Base-by-base conservation (phyloP, 2,888 invertebrate species). In the Gonocerus acuteangulatus region DNA sequence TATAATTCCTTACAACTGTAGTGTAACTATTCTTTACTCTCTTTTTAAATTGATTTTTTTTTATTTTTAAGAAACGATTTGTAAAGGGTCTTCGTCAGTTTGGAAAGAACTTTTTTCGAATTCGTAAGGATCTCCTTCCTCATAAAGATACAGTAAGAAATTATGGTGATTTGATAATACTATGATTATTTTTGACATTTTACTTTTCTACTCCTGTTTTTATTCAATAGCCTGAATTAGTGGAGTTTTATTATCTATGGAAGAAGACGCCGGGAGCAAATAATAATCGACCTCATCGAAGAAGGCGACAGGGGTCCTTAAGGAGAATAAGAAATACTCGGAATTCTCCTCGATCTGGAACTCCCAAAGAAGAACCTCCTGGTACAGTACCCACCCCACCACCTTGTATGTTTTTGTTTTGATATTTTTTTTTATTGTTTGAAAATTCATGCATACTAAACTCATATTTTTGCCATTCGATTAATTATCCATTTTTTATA, bases 171-270 rank as follows among this genome's bases (percentile, higher is more conserved):
- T 21, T 45, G 9, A 27, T 13, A 15, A 39, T 22, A 18, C 23
- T 27, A 32, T 11, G 13, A 16, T 32, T 9, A 9, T 6, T 11
- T 32, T 32, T 32, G 6, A 32, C 7, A 32, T 32, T 32, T 32
- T 32, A 32, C 11, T 32, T 49, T 15, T 27, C 49, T 32, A 27
- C n/a, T n/a, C 32, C 13, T 49, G 54, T 63, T 60, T 67, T 63
- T 62, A 48, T 39, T 69, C 71, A 71, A 16, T 67, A 87, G 86
- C 87, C 94, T 60, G 96, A 99, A 74, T 78, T 99, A 72, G 95
- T 99, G 59, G 95, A 96, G 75, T 99, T 93, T 79, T 99, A 99
- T 78, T 99, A 99, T 78, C 81, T 95, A 73, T 99, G 99, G 99
- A 99, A 99, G 80, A 99, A 97, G 79, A 95, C 96, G 39, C 94